Evolutionary conservation across 2,797 vertebrate species (phyloP).

Genomic region (Myioborus melanocephalus): DNA sequence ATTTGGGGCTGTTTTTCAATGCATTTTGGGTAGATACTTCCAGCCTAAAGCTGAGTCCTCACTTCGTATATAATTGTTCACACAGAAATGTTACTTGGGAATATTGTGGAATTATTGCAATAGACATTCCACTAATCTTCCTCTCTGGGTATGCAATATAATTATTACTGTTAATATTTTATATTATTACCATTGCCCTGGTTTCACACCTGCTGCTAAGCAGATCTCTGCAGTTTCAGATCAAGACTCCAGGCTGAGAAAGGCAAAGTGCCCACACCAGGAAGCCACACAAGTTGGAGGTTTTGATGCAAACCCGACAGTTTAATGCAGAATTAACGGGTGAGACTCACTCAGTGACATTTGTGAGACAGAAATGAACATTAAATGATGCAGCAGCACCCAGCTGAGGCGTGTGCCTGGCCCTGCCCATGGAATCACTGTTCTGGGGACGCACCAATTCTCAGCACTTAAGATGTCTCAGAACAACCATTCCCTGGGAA

Average conservation of each 20-base stretch:
- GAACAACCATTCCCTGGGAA: not conserved
- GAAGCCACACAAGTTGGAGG: not conserved
- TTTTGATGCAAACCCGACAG: not conserved
- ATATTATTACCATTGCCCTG: not conserved
- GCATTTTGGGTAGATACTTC: not conserved
- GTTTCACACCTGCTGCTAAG: not conserved
- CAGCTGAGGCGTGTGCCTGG: accelerated
- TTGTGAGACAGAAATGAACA: not conserved
- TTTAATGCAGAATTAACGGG: not conserved
- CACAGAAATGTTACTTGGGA: not conserved
- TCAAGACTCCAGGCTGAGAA: not conserved
- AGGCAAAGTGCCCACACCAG: not conserved
- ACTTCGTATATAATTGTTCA: not conserved
- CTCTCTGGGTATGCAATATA: not conserved
- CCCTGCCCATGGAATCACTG: not conserved
- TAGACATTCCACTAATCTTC: not conserved
- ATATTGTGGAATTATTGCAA: not conserved
- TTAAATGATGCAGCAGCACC: not conserved
- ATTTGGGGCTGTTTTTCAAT: not conserved
- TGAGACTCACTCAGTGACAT: not conserved
- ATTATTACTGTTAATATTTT: not conserved
- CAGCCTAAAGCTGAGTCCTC: not conserved
- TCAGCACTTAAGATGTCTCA: not conserved
- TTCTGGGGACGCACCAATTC: not conserved
- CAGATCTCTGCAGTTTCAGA: not conserved